Conservation (phyloP, 2,797 vertebrate genomes). For the Dendrocincla fuliginosa region DNA sequence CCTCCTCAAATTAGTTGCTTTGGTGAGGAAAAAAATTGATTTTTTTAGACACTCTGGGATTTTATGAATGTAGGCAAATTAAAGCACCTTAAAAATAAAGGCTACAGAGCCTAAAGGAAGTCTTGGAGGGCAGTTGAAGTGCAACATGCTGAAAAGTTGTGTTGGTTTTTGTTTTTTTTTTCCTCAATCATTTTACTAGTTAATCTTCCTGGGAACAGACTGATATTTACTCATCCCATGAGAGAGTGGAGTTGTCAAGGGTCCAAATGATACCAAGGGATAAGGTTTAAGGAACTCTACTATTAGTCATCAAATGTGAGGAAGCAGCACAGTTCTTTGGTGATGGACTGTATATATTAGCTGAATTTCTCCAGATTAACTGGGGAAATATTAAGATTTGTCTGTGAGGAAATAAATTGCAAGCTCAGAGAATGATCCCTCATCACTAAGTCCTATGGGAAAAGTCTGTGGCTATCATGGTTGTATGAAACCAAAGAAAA, state of each 20-base stretch:
- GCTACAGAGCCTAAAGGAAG: not conserved
- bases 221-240: slow-evolving; percentile 76
- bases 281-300: slow-evolving; percentile 60
- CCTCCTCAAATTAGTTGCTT: slow-evolving; percentile 26
- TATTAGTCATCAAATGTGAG: slow-evolving; percentile 41
- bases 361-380: slow-evolving; percentile 3
- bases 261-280: slow-evolving; percentile 67
- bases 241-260: slow-evolving; percentile 68
- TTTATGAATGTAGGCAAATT: slow-evolving; percentile 33
- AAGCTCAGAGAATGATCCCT: not conserved
- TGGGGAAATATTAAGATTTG: not conserved
- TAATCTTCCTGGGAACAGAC: slow-evolving; percentile 79
- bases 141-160: slow-evolving; percentile 41
- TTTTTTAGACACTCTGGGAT: not conserved
- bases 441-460: not conserved
- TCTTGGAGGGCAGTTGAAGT: slow-evolving; percentile 6
- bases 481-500: not conserved
- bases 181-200: slow-evolving; percentile 48
- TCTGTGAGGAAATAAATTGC: not conserved
- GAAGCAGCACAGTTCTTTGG: slow-evolving; percentile 25
- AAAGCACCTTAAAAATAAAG: slow-evolving; percentile 36
- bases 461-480: not conserved
- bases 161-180: not conserved
- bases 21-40: not conserved
- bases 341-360: not conserved